These are phyloP conservation scores for Scopus umbretta DNA, from an alignment of 2,113 vertebrate species.

Conservation along the genomic window DNA sequence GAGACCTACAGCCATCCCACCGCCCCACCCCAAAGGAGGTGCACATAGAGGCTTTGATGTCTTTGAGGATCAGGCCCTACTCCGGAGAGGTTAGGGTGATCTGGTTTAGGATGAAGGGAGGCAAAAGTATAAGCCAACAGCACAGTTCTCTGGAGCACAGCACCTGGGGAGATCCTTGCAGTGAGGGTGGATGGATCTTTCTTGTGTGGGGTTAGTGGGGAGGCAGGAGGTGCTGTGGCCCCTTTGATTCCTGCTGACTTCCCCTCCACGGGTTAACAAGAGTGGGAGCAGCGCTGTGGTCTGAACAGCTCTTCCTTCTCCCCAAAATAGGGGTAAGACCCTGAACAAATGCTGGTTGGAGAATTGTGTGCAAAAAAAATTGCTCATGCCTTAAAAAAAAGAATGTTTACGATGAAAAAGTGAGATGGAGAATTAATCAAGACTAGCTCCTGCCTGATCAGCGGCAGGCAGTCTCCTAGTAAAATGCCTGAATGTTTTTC, in stretches of 20 bases:
- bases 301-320: not conserved
- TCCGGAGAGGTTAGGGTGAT: not conserved
- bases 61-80: not conserved
- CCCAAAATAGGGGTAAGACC: not conserved
- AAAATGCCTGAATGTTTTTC: not conserved
- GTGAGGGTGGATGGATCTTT: not conserved
- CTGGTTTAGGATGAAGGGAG: not conserved
- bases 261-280: fast-evolving
- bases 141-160: fast-evolving
- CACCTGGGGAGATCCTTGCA: not conserved
- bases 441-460: not conserved
- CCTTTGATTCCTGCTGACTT: not conserved
- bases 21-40: not conserved
- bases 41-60: not conserved
- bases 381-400: not conserved
- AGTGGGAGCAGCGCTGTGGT: not conserved
- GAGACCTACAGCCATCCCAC: not conserved
- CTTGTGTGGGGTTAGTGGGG: not conserved
- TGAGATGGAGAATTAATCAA: not conserved
- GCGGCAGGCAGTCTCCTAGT: not conserved
- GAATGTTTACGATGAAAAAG: not conserved
- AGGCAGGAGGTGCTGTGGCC: not conserved
- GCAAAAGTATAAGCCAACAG: not conserved
- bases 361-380: not conserved
- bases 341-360: not conserved